Evolutionary conservation across 2,797 vertebrate genomes (phyloP), one percentile per base, ranked within the genome.

Genomic region (Iguana delicatissima): DNA sequence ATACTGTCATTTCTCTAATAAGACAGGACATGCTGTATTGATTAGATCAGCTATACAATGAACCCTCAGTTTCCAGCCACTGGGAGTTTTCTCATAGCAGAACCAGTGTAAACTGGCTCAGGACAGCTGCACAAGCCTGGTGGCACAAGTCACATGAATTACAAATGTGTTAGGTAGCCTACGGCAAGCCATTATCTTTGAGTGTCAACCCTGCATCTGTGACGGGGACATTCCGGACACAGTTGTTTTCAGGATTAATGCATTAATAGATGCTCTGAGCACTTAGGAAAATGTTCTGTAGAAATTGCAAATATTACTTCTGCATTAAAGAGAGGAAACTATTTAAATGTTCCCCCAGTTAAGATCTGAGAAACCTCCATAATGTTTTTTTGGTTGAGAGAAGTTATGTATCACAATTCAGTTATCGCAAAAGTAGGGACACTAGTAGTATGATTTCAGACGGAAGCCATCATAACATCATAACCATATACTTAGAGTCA

Each of bases 281-380:
- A 38, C 59, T 64, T 84, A 50, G 46, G 57, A 84, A 79, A 79
- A 79, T 55, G 24, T 77, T 64, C 62, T 79, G 42, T 29, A 67
- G 52, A 84, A 29, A 84, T 84, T 64, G 22, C 55, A 89, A 64
- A 83, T 52, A 62, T 76, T 46, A 62, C 74, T 84, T 84, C 57
- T 79, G 42, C 42, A 77, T 50, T 77, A 67, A 29, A 35, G 22
- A 64, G 22, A 59, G 26, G 24, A 46, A 52, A 38, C 84, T 67
- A 52, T 29, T 77, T 32, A 64, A 6, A 10, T 14, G 3, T 18
- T 74, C 35, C 14, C 26, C 52, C 16, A 35, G 50, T 83, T 73
- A 84, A 46, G 1, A 35, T n/a, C 62, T 29, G 24, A 29, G 18
- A 20, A 24, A 57, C 59, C 73, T 86, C 26, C 38, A 20, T 55